phyloP scores from a whole-genome alignment of 1,140 invertebrate species.

The Magallana ariakensis region DNA sequence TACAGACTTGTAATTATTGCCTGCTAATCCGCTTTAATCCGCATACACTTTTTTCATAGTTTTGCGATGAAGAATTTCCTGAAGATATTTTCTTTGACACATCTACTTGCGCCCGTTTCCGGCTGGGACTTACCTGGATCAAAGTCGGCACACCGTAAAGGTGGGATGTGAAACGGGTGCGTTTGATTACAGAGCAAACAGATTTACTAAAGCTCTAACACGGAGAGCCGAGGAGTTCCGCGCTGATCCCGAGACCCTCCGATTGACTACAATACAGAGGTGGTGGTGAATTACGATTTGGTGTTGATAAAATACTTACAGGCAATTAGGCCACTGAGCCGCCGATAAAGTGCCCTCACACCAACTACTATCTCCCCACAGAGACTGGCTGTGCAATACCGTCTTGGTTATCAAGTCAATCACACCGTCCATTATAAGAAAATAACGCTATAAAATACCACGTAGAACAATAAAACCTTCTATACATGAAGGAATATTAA shows the following conservation, averaged over 20 bases:
- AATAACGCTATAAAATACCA: no score
- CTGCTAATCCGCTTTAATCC: conserved; percentile 5
- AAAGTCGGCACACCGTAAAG: neutral
- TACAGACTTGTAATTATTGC: neutral
- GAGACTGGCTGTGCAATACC: neutral
- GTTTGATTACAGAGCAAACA: conserved; percentile 20
- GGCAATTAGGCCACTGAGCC: neutral
- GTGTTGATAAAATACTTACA: conserved; percentile 5
- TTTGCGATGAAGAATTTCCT: neutral
- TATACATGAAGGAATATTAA: no score
- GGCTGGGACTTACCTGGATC: neutral
- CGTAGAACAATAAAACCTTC: no score
- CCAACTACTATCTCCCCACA: neutral
- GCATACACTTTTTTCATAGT: neutral
- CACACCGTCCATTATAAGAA: neutral
- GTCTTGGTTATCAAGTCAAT: neutral
- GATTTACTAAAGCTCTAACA: neutral
- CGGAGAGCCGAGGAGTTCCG: neutral
- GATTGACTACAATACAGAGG: neutral
- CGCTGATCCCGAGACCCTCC: neutral
- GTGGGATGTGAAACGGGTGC: conserved; percentile 23
- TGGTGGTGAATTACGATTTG: conserved; percentile 20
- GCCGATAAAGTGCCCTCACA: neutral
- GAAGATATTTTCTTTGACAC: conserved; percentile 23
- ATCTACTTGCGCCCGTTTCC: neutral